Evolutionary conservation across 2,113 vertebrate genomes (phyloP), one percentile per base, ranked within the genome.

Genomic region (Rhagologus leucostigma): DNA sequence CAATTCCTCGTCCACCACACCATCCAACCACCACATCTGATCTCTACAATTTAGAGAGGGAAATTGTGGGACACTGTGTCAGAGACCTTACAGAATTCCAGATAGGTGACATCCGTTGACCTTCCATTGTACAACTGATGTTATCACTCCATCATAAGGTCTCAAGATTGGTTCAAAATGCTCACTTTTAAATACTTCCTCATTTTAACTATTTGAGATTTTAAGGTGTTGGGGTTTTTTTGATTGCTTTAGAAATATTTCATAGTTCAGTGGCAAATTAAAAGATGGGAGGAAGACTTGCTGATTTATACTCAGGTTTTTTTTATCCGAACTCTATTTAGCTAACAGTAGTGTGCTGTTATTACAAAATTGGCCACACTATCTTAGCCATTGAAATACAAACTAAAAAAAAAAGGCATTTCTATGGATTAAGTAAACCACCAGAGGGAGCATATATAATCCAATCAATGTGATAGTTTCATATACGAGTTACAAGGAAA

Each of bases 401-500:
- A 81, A 79, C 53, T 10, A n/a, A 56, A 63, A 47, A 67, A 60
- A 35, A 46, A 33, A 74, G 8, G 1, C 37, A 84, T 74, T 87
- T 89, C 15, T 80, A 39, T 73, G 70, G 42, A 88, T 91, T 95
- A 85, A 91, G 35, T 76, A 86, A 83, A 77, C 94, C 95, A 96
- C 81, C 78, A 96, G 94, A 94, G 91, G 87, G 91, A 96, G 94
- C 46, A 41, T 94, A 74, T 55, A 79, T 93, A 96, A 96, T 84
- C 87, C 63, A 83, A 86, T 94, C 70, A 80, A 6, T 63, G 57
- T 91, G 74, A 93, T 83, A 73, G 37, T 67, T 87, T 80, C 42
- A 67, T 88, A 47, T 63, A 77, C 11, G 77, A 80, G 77, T 84
- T 32, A 80, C 75, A 83, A 77, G 75, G 46, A 69, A 95, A 90